Percentiles rank a stretch among this genome's conserved stretches.
phyloP scores from a whole-genome alignment of 2,888 invertebrate genomes.

The Drosophila birchii region DNA sequence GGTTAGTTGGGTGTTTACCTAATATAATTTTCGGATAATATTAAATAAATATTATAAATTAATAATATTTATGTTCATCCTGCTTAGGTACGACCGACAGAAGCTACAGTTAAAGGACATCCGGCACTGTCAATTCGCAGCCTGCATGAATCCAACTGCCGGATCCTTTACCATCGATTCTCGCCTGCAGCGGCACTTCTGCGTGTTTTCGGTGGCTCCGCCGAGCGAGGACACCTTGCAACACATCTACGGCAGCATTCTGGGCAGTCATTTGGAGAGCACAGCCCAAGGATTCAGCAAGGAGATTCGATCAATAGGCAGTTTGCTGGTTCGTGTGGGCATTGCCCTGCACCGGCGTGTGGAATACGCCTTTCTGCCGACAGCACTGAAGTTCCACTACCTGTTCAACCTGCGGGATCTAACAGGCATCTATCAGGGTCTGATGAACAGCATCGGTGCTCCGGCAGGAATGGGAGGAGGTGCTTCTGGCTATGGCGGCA shows the following conservation, averaged over 20 bases:
- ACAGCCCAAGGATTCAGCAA: constrained; percentile 88
- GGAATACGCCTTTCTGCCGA: constrained; percentile 92
- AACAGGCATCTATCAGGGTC: constrained; percentile 97
- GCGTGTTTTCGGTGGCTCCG: constrained; percentile 93
- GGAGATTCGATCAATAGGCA: constrained; percentile 80
- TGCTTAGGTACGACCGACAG: constrained; percentile 88
- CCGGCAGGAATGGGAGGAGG: constrained; percentile 49
- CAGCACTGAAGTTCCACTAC: constrained; percentile 98
- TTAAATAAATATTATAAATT: too few species aligned
- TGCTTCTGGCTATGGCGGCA: constrained; percentile 63
- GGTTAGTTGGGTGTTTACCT: constrained; percentile 85
- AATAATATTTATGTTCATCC: too few species aligned
- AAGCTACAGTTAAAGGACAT: constrained; percentile 95
- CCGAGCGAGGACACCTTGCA: constrained; percentile 92
- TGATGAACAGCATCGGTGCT: constrained; percentile 92
- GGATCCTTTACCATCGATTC: constrained; percentile 98
- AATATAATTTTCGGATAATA: background rate
- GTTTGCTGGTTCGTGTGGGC: constrained; percentile 88
- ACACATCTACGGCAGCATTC: constrained; percentile 93
- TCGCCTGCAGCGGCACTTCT: constrained; percentile 94
- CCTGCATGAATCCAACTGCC: constrained; percentile 98
- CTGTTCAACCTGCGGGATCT: constrained; percentile 96
- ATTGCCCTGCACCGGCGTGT: constrained; percentile 92
- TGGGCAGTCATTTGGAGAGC: constrained; percentile 90
- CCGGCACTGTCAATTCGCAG: constrained; percentile 96